These are phyloP conservation scores for Alaudala cheleensis DNA, from an alignment of 2,113 vertebrate species.

Conservation along the genomic window DNA sequence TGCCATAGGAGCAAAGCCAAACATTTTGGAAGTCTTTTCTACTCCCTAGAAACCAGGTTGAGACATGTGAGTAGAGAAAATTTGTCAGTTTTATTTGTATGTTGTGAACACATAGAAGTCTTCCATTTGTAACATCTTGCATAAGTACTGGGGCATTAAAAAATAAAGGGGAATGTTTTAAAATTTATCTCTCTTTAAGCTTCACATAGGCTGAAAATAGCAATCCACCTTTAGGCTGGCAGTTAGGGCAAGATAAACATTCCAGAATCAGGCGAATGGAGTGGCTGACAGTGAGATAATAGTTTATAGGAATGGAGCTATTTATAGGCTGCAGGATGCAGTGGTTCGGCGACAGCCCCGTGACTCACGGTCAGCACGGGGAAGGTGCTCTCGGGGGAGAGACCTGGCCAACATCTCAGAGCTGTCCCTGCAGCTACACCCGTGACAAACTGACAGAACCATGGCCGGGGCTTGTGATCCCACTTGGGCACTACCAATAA, in stretches of 20 bases:
- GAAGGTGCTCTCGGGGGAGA: not conserved
- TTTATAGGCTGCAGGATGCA: not conserved
- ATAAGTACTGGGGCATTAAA: not conserved
- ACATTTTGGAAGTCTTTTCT: not conserved
- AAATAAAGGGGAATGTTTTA: not conserved
- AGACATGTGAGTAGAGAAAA: not conserved
- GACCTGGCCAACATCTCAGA: not conserved
- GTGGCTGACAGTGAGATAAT: constrained; percentile 1
- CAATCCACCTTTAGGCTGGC: not conserved
- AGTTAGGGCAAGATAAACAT: constrained; percentile 18
- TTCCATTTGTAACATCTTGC: not conserved
- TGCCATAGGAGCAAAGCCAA: not conserved
- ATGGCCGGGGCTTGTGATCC: not conserved
- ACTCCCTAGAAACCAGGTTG: not conserved
- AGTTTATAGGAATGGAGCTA: not conserved
- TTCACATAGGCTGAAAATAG: not conserved
- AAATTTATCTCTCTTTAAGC: not conserved
- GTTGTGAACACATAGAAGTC: not conserved
- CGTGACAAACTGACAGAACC: fast-evolving
- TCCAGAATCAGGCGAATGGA: not conserved
- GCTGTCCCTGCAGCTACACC: not conserved
- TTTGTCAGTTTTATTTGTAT: fast-evolving
- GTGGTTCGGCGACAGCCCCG: not conserved
- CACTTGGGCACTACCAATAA: not conserved
- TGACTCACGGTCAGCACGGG: not conserved